Base-by-base conservation (phyloP, 2,888 invertebrate species). In the Prosapia bicincta region DNA sequence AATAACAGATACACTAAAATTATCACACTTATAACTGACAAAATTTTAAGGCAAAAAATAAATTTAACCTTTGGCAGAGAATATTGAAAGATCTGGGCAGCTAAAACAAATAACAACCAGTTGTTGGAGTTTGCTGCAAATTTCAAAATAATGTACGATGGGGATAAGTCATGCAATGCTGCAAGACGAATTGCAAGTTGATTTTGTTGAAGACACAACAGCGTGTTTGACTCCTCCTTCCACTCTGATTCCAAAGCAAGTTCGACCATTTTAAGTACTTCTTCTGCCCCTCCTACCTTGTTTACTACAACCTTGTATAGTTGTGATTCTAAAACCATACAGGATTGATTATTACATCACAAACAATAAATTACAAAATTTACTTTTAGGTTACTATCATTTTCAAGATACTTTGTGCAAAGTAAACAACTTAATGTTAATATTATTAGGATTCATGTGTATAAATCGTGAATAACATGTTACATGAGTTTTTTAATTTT, bases 31-130 rank as follows among this genome's bases (percentile, higher is more conserved):
- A n/a, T n/a, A n/a, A n/a, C n/a, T n/a, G n/a, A n/a, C n/a, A n/a
- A n/a, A n/a, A n/a, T n/a, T n/a, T 69, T 25, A 54, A 71, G 54
- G 6, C 15, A 24, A n/a, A 66, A 71, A 23, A 66, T 15, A n/a
- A 54, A 26, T 23, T 71, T 69, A 82, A 90, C 88, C 84, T 90
- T 89, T 13, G 86, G 85, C 23, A 89, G 81, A 0, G 93, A 91
- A 82, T 93, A 91, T 76, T 90, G 88, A 80, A 91, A 91, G 28
- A 92, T 88, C 80, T 94, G 91, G 0, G 90, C 88, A 54, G 91
- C 88, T 25, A 93, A 84, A 15, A 93, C 83, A 81, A 93, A 90
- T 71, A 90, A 89, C 82, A 93, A 89, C 93, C 93, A 94, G 72
- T 89, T 86, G 83, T 92, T 88, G 0, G 85, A 83, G 23, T 84